These are phyloP conservation scores for Dolichomitus sp. DNA, from an alignment of 2,888 invertebrate genomes.

Conservation along the genomic window DNA sequence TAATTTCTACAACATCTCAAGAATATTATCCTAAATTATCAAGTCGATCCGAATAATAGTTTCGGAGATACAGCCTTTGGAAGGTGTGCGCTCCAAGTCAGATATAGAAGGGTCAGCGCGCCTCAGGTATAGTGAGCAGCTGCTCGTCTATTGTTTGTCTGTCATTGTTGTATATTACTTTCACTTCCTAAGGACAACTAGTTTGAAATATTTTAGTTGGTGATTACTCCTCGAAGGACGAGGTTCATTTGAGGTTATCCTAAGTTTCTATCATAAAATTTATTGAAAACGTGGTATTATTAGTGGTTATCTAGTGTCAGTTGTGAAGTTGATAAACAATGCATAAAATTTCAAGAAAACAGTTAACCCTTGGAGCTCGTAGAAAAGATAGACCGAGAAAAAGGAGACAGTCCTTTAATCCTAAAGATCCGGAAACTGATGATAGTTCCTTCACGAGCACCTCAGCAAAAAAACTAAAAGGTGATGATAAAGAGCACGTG, in stretches of 20 bases:
- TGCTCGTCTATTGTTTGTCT: constrained; percentile 38
- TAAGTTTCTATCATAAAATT: constrained; percentile 60
- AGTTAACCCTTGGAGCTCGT: constrained; percentile 52
- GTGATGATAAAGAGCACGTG: constrained; percentile 65
- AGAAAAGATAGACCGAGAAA: constrained; percentile 62
- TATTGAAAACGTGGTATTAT: constrained; percentile 60
- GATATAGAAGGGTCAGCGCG: constrained; percentile 60
- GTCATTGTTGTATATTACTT: constrained; percentile 59
- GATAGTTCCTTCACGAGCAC: constrained; percentile 67
- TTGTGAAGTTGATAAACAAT: constrained; percentile 48
- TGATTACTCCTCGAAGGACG: constrained; percentile 64
- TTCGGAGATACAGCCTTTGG: constrained; percentile 52
- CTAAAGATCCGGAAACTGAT: constrained; percentile 60
- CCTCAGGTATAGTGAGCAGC: too few relatives aligned
- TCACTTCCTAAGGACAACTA: constrained; percentile 50
- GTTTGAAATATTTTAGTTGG: constrained; percentile 63
- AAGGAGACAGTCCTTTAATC: constrained; percentile 65
- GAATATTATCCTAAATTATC: too few relatives aligned
- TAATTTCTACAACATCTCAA: constrained; percentile 2
- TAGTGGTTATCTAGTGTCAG: constrained; percentile 59
- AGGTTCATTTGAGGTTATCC: constrained; percentile 66
- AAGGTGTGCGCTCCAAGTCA: constrained; percentile 62
- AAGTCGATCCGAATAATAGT: too few relatives aligned
- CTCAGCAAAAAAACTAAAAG: constrained; percentile 68
- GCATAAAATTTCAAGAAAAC: constrained; percentile 60